A percentile compares a stretch with the other conserved stretches of the same genome.
phyloP scores from a whole-genome alignment of 2,797 vertebrate genomes.

The Tiaroga cobitis region DNA sequence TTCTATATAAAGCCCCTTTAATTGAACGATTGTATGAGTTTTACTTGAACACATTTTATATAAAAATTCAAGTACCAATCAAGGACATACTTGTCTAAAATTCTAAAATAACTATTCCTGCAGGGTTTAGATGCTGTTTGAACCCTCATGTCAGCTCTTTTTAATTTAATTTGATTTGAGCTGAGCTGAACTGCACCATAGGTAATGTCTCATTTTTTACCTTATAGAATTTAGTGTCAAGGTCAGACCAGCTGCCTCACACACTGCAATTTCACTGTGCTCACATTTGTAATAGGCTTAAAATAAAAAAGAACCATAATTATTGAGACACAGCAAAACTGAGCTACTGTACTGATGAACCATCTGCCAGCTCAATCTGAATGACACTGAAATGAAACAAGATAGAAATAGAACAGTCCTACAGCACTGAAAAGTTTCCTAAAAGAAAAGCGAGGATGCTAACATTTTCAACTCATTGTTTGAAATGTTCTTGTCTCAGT shows the following conservation, averaged over 20 bases:
- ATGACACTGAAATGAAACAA: conserved; percentile 3
- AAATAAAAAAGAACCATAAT: conserved; percentile 19
- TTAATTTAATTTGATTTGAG: conserved; percentile 8
- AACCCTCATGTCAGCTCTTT: neutral
- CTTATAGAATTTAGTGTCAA: neutral
- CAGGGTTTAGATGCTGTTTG: neutral
- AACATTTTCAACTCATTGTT: neutral
- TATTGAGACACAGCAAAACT: conserved; percentile 31
- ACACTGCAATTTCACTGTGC: conserved; percentile 7
- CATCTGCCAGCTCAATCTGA: conserved; percentile 22
- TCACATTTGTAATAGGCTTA: conserved; percentile 7
- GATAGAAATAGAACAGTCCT: neutral
- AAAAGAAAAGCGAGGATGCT: neutral
- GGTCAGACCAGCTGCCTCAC: conserved; percentile 12
- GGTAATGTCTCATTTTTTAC: neutral
- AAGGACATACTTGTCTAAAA: neutral
- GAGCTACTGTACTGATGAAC: conserved; percentile 15
- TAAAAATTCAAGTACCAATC: neutral
- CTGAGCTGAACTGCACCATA: conserved; percentile 1
- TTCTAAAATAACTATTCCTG: neutral
- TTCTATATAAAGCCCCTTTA: too few species aligned
- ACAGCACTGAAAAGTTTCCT: neutral
- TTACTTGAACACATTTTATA: neutral
- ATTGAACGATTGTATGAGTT: neutral
- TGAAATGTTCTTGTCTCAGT: neutral